phyloP scores from a whole-genome alignment of 2,113 vertebrate species.

The Scortum barcoo region DNA sequence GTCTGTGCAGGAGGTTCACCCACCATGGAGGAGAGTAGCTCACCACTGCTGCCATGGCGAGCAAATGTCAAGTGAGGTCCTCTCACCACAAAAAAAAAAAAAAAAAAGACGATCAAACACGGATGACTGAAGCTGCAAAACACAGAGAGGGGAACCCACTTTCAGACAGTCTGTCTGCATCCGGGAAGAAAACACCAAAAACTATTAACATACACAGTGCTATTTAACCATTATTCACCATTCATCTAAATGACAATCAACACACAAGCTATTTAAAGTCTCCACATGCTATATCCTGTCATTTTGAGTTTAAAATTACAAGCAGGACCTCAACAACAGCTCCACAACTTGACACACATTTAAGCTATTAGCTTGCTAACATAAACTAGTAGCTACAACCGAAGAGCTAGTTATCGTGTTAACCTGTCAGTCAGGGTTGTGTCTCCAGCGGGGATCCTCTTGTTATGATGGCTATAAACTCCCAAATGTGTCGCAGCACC shows the following conservation, averaged over 20 bases:
- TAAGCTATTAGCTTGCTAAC: slow-evolving; percentile 23
- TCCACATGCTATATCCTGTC: too few species aligned
- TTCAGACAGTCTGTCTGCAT: slow-evolving; percentile 42
- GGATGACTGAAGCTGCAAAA: slow-evolving; percentile 52
- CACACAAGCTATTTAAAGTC: background rate
- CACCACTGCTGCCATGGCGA: slow-evolving; percentile 90
- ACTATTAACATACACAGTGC: background rate
- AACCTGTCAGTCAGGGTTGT: slow-evolving; percentile 12
- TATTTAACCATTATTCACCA: background rate
- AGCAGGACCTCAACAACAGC: background rate
- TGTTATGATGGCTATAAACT: background rate
- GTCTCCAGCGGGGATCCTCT: background rate
- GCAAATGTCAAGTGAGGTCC: slow-evolving; percentile 28
- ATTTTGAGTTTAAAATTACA: background rate
- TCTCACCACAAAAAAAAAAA: too few species aligned
- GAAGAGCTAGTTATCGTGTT: slow-evolving; percentile 47
- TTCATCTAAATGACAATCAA: background rate
- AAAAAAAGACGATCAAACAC: slow-evolving; percentile 14
- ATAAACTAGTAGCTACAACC: slow-evolving; percentile 22
- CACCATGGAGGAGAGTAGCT: slow-evolving; percentile 96
- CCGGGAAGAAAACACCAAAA: slow-evolving; percentile 1
- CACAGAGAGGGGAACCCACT: slow-evolving; percentile 28
- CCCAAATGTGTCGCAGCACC: background rate
- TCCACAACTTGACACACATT: background rate
- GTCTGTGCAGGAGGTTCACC: slow-evolving; percentile 93